These are phyloP conservation scores for Dendrolimus punctatus DNA, from an alignment of 1,140 invertebrate genomes.

Conservation along the genomic window DNA sequence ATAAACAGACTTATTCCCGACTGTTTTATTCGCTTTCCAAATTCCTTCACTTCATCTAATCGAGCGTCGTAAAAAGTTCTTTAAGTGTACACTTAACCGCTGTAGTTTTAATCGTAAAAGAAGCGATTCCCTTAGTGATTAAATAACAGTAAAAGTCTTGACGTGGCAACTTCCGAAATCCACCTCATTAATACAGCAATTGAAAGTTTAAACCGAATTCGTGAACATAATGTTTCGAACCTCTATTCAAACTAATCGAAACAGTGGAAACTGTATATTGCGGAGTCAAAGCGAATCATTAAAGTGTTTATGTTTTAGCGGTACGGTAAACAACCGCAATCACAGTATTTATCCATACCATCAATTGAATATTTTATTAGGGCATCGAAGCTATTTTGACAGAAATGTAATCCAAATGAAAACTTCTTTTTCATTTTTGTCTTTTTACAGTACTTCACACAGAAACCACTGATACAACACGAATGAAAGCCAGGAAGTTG, in stretches of 20 bases:
- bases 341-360: no score
- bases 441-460: no score
- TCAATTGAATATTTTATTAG: no score
- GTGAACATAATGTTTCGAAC: slow-evolving; percentile 6
- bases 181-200: no score
- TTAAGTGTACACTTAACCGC: slow-evolving; percentile 19
- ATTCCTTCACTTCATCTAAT: slow-evolving; percentile 18
- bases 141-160: neutral
- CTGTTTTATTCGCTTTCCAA: slow-evolving; percentile 21
- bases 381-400: no score
- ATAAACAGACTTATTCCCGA: slow-evolving; percentile 16
- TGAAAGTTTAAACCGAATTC: neutral
- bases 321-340: no score
- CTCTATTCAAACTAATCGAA: slow-evolving; percentile 7
- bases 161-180: no score
- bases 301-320: neutral
- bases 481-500: no score
- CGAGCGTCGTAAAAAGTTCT: slow-evolving; percentile 26
- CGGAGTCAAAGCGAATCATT: slow-evolving; percentile 7
- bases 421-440: no score
- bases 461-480: no score
- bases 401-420: no score
- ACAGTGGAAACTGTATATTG: slow-evolving; percentile 7
- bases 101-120: slow-evolving; percentile 12
- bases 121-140: slow-evolving; percentile 11